These are phyloP conservation scores for Caenorhabditis elegans DNA, from an alignment of 1,140 invertebrate genomes.

Conservation along the genomic window WBcel235 BX284602.5:7910501-7911000, in stretches of 20 bases:
- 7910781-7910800: neutral
- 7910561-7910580: conserved; percentile 21
- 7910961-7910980: too few relatives aligned
- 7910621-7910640: neutral
- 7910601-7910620: neutral
- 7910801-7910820: neutral
- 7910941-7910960: too few relatives aligned
- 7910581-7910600: conserved; percentile 24
- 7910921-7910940: too few relatives aligned
- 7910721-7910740: conserved; percentile 6
- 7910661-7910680: neutral
- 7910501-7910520: too few relatives aligned
- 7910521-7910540: neutral
- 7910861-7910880: neutral
- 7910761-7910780: neutral
- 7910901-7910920: neutral
- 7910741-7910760: conserved; percentile 17
- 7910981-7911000: too few relatives aligned
- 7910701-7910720: conserved; percentile 13
- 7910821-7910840: neutral
- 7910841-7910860: conserved; percentile 10
- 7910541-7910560: neutral
- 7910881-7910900: too few relatives aligned
- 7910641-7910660: neutral
- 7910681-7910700: neutral